phyloP scores from a whole-genome alignment of 2,113 vertebrate genomes.

The Camelus dromedarius region DNA sequence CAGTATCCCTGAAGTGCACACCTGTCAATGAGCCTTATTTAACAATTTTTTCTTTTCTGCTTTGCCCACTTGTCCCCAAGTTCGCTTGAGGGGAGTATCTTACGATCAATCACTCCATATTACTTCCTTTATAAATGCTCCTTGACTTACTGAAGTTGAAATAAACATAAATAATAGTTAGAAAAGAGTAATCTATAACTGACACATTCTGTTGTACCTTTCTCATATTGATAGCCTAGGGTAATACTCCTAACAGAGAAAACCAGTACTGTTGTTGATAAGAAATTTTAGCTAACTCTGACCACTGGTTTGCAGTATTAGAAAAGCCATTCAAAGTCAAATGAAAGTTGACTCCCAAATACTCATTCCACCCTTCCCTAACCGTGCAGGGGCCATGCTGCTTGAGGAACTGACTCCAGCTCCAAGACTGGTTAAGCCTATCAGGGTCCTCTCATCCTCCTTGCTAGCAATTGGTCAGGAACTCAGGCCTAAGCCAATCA shows the following conservation, averaged over 20 bases:
- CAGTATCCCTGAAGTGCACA: neutral
- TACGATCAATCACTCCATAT: neutral
- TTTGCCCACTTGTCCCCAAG: neutral
- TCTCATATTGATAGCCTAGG: neutral
- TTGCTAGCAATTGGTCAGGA: neutral
- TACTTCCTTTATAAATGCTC: neutral
- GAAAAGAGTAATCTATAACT: neutral
- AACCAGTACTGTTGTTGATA: neutral
- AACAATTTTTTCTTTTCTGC: neutral
- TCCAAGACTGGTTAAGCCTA: neutral
- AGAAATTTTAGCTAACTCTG: neutral
- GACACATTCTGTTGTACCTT: neutral
- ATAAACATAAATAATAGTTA: neutral
- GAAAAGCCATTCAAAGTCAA: neutral
- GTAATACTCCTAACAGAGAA: neutral
- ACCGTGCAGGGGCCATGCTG: neutral
- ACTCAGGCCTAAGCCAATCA: neutral
- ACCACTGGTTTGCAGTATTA: neutral
- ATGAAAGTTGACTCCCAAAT: neutral
- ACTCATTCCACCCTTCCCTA: neutral
- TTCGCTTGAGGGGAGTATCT: neutral
- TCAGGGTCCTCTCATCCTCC: neutral
- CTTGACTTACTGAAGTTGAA: neutral
- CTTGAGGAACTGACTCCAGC: neutral
- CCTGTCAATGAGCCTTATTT: neutral